Percentiles rank a stretch among this genome's conserved stretches.
Evolutionary conservation across 2,888 invertebrate species (phyloP).

Genomic region (Cosmopolites sordidus): DNA sequence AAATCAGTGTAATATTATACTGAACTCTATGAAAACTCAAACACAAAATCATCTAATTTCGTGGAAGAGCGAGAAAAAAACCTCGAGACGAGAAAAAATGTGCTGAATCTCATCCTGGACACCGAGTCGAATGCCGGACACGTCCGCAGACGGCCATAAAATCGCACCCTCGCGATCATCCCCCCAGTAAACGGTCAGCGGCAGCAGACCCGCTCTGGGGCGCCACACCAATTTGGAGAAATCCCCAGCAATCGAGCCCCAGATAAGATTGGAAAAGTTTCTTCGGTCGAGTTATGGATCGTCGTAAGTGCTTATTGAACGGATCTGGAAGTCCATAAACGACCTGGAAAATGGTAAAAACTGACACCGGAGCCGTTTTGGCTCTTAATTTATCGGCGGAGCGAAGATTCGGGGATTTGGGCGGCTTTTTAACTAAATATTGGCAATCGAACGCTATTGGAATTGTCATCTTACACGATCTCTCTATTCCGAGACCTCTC

Average conservation of each 20-base stretch:
- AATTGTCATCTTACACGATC: too few relatives aligned
- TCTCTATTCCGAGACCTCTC: too few relatives aligned
- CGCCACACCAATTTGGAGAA: constrained; percentile 24
- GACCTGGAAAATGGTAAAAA: constrained; percentile 7
- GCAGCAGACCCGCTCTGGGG: neutral
- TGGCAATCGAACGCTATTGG: too few relatives aligned
- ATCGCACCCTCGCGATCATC: constrained; percentile 17
- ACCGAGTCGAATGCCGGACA: constrained; percentile 12
- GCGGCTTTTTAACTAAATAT: too few relatives aligned
- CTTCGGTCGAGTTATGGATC: constrained; percentile 21
- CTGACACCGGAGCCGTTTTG: neutral
- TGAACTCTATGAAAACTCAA: too few relatives aligned
- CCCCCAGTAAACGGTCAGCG: constrained; percentile 21
- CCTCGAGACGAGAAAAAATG: too few relatives aligned
- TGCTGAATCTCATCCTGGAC: neutral
- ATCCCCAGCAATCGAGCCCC: constrained; percentile 26
- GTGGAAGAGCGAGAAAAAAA: too few relatives aligned
- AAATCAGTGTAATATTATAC: too few relatives aligned
- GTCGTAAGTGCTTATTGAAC: constrained; percentile 27
- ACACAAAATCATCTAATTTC: too few relatives aligned
- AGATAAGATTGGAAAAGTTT: constrained; percentile 28
- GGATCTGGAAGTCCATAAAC: constrained; percentile 24
- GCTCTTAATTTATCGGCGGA: too few relatives aligned
- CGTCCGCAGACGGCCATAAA: constrained; percentile 12
- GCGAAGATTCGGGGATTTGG: too few relatives aligned